Evolutionary conservation across 2,113 vertebrate genomes (phyloP).

Genomic region (Entelurus aequoreus): DNA sequence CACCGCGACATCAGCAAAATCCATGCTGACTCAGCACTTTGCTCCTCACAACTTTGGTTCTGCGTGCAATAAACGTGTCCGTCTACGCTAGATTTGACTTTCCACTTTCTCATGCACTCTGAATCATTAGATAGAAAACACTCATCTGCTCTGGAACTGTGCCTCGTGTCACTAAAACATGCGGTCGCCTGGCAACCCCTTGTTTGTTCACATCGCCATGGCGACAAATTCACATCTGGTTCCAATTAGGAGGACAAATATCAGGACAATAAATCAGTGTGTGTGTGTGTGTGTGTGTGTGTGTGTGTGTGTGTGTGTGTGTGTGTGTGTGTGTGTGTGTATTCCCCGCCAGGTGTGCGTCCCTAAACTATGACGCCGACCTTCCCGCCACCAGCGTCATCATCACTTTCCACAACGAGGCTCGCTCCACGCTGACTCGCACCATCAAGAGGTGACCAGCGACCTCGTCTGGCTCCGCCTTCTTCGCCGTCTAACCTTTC

Average conservation of each 20-base stretch:
- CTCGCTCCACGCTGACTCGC: constrained; percentile 90
- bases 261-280: neutral
- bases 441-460: constrained; percentile 85
- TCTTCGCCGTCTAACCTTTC: neutral
- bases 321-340: neutral
- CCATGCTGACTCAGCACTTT: too few relatives aligned
- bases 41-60: too few relatives aligned
- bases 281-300: neutral
- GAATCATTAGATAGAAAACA: too few relatives aligned
- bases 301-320: neutral
- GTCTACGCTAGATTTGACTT: too few relatives aligned
- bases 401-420: constrained; percentile 98
- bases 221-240: constrained; percentile 10
- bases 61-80: too few relatives aligned
- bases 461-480: too few relatives aligned
- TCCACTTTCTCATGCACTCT: too few relatives aligned
- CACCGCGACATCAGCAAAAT: too few relatives aligned
- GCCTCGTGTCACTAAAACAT: too few relatives aligned
- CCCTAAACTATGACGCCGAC: constrained; percentile 79
- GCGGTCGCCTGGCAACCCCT: constrained; percentile 6
- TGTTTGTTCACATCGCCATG: constrained; percentile 33
- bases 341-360: constrained; percentile 76
- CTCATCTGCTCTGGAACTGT: too few relatives aligned
- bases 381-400: constrained; percentile 88
- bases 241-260: too few relatives aligned